A percentile compares a stretch with the other conserved stretches of the same genome.
These are phyloP conservation scores for Balearica regulorum DNA, from an alignment of 2,797 vertebrate species.

Conservation along the genomic window DNA sequence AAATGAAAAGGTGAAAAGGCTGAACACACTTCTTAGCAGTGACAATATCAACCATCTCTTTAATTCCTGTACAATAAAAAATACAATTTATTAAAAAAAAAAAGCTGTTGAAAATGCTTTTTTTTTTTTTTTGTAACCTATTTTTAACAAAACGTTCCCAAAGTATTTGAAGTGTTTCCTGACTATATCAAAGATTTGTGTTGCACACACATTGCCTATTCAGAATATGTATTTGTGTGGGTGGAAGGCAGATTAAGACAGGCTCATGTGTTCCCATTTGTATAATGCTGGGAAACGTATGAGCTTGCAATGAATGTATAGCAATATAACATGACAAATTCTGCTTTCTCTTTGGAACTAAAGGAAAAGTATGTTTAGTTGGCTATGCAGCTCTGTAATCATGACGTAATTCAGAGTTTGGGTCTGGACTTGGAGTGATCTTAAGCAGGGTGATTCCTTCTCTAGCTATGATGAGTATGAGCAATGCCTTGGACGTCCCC, in stretches of 20 bases:
- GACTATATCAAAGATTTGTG: not conserved
- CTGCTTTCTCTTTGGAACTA: not conserved
- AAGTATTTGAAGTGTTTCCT: not conserved
- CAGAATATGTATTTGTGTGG: not conserved
- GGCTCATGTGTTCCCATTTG: not conserved
- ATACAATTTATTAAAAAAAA: not conserved
- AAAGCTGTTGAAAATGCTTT: not conserved
- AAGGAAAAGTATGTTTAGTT: not conserved
- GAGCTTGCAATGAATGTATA: not conserved
- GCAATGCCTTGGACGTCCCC: not conserved
- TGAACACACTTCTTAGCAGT: not conserved
- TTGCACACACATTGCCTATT: not conserved
- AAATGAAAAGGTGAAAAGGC: not conserved
- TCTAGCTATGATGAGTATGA: rapidly evolving
- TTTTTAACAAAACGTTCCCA: not conserved
- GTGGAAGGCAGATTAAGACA: not conserved
- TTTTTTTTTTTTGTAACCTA: not conserved
- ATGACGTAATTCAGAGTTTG: not conserved
- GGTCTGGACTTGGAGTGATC: not conserved
- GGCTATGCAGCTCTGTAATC: not conserved
- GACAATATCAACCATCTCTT: not conserved
- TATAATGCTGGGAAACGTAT: not conserved
- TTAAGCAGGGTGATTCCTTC: not conserved
- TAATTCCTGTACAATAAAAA: not conserved
- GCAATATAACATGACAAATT: not conserved